Base-by-base conservation (phyloP, 92 coral and sea anemone genomes). In the Pocillopora grandis region DNA sequence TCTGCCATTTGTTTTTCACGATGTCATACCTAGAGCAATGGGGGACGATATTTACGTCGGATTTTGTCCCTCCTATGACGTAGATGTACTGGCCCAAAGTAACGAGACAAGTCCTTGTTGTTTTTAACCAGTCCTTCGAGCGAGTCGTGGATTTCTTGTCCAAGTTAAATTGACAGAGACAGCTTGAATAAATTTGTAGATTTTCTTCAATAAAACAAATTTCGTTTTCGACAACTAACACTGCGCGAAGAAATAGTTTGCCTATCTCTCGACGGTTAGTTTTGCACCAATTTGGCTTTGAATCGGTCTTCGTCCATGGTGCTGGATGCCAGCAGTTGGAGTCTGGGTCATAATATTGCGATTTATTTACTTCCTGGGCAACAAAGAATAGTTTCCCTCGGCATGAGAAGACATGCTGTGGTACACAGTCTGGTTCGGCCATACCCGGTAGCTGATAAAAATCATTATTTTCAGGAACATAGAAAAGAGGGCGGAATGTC, bases 301-400 rank as follows among this genome's bases (percentile, higher is more conserved):
- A 6, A 13, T 7, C 10, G 14, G 23, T 75, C n/a, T 23, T 12
- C 9, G 79, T 15, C 79, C 79, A 75, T 12, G 79, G 66, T 15
- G 66, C 79, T 27, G 79, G 52, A 58, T 12, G 31, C 79, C 79
- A 75, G 65, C 49, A 21, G 48, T 75, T 75, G 18, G 20, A 57
- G 5, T 75, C 79, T 75, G 79, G 79, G 66, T 75, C 79, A 23
- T 23, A 75, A 48, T 37, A 75, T 12, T 75, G 66, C 21, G 79
- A 23, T 58, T 23, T 27, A 57, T 27, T 13, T 37, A 27, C 31
- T 21, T 58, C 64, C 14, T 75, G 62, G 13, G 49, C 13, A 75
- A 75, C 64, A 75, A 75, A 16, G 42, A 75, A 56, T 3, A 75
- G 63, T n/a, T 75, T 75, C 15, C 78, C 78, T 5, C 64, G 48